A percentile compares a stretch with the other conserved stretches of the same genome.
phyloP scores from a whole-genome alignment of 1,140 invertebrate species.

The Plectrocnemia conspersa region DNA sequence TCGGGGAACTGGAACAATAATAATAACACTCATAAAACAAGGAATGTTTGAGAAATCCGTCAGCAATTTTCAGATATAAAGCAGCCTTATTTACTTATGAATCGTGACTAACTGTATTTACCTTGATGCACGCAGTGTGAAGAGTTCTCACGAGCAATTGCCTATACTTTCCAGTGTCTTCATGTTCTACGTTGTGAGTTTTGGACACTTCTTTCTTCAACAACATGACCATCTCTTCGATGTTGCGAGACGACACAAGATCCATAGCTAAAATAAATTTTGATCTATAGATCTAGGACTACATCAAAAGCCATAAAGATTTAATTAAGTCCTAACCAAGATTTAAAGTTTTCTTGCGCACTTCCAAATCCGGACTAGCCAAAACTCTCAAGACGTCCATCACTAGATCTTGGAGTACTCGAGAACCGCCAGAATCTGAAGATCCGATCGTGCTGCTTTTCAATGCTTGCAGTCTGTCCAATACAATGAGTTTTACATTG shows the following conservation, averaged over 20 bases:
- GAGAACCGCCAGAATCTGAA: conserved; percentile 59
- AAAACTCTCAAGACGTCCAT: conserved; percentile 98
- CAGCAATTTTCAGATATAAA: background rate
- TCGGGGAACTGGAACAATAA: conserved; percentile 76
- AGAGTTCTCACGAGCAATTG: conserved; percentile 93
- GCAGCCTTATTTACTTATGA: background rate
- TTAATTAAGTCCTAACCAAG: conserved; percentile 47
- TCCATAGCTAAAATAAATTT: conserved; percentile 66
- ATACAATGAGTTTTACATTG: conserved; percentile 98
- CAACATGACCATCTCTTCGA: conserved; percentile 93
- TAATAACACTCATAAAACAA: conserved; percentile 5
- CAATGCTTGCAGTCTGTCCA: conserved; percentile 89
- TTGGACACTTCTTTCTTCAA: conserved; percentile 94
- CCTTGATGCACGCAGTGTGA: conserved; percentile 91
- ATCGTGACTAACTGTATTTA: conserved; percentile 36
- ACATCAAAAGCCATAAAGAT: background rate
- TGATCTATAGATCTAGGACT: background rate
- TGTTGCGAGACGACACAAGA: conserved; percentile 87
- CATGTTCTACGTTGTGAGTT: conserved; percentile 87
- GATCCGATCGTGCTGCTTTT: conserved; percentile 65
- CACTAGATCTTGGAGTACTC: conserved; percentile 93
- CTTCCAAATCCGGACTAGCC: conserved; percentile 91
- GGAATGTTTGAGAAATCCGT: conserved; percentile 9
- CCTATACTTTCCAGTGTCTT: conserved; percentile 92
- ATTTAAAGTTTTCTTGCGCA: conserved; percentile 81